phyloP scores from a whole-genome alignment of 2,797 vertebrate species.

The Rachycentron canadum region DNA sequence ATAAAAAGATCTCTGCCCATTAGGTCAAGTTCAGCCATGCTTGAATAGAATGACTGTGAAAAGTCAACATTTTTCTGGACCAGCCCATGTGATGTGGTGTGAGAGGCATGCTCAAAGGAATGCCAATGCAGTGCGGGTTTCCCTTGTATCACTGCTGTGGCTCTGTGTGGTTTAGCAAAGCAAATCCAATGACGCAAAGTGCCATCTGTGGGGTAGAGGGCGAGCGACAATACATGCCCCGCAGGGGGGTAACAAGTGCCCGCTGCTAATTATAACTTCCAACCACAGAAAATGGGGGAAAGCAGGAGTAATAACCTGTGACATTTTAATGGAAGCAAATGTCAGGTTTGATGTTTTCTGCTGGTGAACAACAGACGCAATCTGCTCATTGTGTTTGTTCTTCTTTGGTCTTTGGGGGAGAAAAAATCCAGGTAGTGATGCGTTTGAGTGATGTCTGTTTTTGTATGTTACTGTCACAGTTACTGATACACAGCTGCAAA shows the following conservation, averaged over 20 bases:
- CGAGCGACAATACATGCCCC: conserved; percentile 61
- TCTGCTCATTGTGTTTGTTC: neutral
- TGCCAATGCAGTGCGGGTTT: conserved; percentile 75
- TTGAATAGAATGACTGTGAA: conserved; percentile 76
- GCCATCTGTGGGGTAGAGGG: conserved; percentile 68
- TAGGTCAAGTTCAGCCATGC: conserved; percentile 69
- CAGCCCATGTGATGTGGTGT: conserved; percentile 75
- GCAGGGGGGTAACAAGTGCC: conserved; percentile 58
- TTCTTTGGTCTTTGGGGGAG: neutral
- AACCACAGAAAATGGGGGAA: conserved; percentile 23
- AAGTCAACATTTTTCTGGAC: conserved; percentile 78
- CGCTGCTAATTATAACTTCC: conserved; percentile 63
- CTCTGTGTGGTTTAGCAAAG: conserved; percentile 71
- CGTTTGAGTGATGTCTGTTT: neutral
- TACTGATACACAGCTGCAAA: neutral
- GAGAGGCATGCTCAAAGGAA: conserved; percentile 77
- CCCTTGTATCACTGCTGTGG: conserved; percentile 65
- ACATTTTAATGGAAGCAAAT: conserved; percentile 34
- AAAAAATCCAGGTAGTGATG: neutral
- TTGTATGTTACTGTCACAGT: neutral
- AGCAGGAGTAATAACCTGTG: conserved; percentile 21
- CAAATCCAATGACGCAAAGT: conserved; percentile 71
- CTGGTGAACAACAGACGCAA: neutral
- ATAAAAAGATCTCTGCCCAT: conserved; percentile 63
- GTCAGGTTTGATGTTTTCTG: conserved; percentile 22